Evolutionary conservation across 2,888 invertebrate species (phyloP), one percentile per base, ranked within the genome.

Genomic region (Dexiosoma caninum): DNA sequence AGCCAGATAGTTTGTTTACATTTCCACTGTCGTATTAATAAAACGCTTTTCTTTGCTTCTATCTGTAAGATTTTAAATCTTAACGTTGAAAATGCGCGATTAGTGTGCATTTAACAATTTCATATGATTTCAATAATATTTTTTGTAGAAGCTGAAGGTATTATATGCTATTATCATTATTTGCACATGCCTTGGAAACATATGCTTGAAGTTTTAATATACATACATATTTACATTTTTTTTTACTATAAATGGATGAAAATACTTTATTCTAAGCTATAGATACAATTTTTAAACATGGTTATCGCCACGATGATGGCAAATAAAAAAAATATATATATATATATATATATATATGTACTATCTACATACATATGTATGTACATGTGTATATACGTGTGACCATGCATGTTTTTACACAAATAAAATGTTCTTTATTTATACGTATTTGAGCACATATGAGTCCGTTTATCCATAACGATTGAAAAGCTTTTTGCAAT

Each of bases 211-310:
- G 42, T 37, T 49, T 35, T 21, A 53, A 44, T 57, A 3, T 2
- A 2, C 12, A 57, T 23, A 37, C 7, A 37, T 57, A 16, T 40
- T 37, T 57, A 40, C 23, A 66, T 53, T 40, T 67, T 35, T 74
- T 69, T 37, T 21, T 55, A 49, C 53, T 62, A 69, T 27, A 55
- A 72, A 70, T 69, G 77, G 72, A 81, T 81, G 77, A 81, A 81
- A 49, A 16, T 67, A 77, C 42, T 77, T 75, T 72, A 72, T 62
- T 69, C 67, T 72, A 77, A 77, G 67, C 62, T 71, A 60, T 46
- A 23, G 12, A 67, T 67, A 53, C n/a, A 9, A 74, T 66, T 42
- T 55, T 44, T 55, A 44, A 51, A 60, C 30, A 35, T 30, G 37
- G n/a, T 40, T 37, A 57, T 40, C n/a, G 8, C 23, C 37, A 7